Percentiles rank a stretch among this genome's conserved stretches.
phyloP scores from a whole-genome alignment of 2,797 vertebrate species.

The Alfaro cultratus region DNA sequence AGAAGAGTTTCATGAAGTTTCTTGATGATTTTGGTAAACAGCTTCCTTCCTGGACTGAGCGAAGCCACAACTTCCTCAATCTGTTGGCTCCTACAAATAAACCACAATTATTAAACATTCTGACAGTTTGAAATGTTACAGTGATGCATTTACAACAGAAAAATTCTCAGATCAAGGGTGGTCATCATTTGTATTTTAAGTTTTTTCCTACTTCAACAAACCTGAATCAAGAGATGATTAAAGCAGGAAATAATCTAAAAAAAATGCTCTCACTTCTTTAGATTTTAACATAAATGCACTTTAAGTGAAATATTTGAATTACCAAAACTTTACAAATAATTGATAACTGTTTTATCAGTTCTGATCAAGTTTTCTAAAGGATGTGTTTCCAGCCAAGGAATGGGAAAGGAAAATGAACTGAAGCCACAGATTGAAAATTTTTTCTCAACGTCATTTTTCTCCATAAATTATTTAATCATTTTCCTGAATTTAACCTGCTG shows the following conservation, averaged over 20 bases:
- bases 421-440: neutral
- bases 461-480: neutral
- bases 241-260: no score
- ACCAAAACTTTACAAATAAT: neutral
- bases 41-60: slow-evolving; percentile 66
- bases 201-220: neutral
- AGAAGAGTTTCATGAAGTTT: slow-evolving; percentile 73
- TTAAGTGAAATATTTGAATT: neutral
- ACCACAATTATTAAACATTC: neutral
- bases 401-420: neutral
- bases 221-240: neutral
- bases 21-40: slow-evolving; percentile 76
- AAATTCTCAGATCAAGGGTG: neutral
- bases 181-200: neutral
- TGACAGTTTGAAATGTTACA: neutral
- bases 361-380: neutral
- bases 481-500: neutral
- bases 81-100: slow-evolving; percentile 68
- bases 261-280: neutral
- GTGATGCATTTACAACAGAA: neutral
- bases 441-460: neutral
- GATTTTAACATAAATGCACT: neutral
- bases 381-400: neutral
- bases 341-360: neutral
- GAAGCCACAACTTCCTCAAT: slow-evolving; percentile 72